Evolutionary conservation across 2,888 invertebrate species (phyloP).

Genomic region (Drosophila mettleri): DNA sequence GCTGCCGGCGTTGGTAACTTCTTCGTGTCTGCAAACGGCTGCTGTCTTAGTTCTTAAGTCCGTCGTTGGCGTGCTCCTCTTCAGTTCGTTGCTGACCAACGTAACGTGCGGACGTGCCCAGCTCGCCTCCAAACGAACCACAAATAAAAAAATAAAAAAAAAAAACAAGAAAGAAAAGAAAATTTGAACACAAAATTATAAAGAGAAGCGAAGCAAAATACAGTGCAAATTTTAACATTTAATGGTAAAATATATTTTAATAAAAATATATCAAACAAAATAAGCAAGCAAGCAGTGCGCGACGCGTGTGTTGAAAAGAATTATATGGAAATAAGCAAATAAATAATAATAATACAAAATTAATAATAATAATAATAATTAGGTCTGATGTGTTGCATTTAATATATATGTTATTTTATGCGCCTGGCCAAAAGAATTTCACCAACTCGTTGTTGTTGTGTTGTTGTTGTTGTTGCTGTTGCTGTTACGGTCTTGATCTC

Average conservation of each 20-base stretch:
- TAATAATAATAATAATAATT: conserved; percentile 47
- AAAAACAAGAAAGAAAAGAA: conserved; percentile 7
- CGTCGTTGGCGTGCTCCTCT: conserved; percentile 85
- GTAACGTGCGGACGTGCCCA: conserved; percentile 84
- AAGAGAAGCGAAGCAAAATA: conserved; percentile 10
- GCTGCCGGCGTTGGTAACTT: conserved; percentile 66
- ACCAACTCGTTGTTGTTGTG: conserved; percentile 32
- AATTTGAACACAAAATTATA: conserved; percentile 12
- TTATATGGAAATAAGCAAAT: conserved; percentile 17
- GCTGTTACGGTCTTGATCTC: conserved; percentile 49
- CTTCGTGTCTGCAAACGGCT: conserved; percentile 70
- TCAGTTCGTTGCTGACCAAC: conserved; percentile 85
- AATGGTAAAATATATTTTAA: conserved; percentile 7
- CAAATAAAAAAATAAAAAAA: conserved; percentile 9
- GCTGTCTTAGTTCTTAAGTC: conserved; percentile 85
- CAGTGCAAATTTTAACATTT: conserved; percentile 10
- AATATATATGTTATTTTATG: conserved; percentile 4
- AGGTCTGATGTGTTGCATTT: conserved; percentile 40
- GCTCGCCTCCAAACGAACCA: conserved; percentile 52
- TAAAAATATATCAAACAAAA: conserved; percentile 11
- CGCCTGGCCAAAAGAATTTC: conserved; percentile 46
- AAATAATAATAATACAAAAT: conserved; percentile 23
- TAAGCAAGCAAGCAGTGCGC: conserved; percentile 48
- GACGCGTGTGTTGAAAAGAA: conserved; percentile 56
- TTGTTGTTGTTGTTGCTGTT: conserved; percentile 26